Evolutionary conservation across 2,888 invertebrate species (phyloP), one percentile per base, ranked within the genome.

Genomic region (Drosophila neotestacea): DNA sequence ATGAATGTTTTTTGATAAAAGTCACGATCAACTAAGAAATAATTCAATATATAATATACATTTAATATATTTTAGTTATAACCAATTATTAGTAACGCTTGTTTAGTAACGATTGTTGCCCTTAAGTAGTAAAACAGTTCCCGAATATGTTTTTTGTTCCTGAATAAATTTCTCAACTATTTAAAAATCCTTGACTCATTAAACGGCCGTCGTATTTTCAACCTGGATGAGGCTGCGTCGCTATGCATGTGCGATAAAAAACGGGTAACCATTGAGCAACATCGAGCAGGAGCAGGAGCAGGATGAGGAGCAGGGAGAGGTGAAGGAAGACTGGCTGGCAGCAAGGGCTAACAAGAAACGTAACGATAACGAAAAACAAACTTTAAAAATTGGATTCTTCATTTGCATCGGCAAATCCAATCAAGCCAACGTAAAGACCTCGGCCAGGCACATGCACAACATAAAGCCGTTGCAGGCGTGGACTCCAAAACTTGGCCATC

Each of bases 361-460:
- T 77, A 81, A 80, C 81, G 87, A 85, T 90, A 90, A 89, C 89
- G 90, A 87, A 90, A 89, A 89, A 90, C 90, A 90, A 89, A 90
- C 90, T 90, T 90, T 81, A 90, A 90, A 89, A 89, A 89, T 90
- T 89, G 90, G 90, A 89, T 90, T 90, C 89, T 86, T 90, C 90
- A 89, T 90, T 90, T 90, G 90, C 90, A 90, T 88, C 86, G 90
- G 85, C 81, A 89, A 89, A 89, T 89, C 90, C 90, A 90, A 89
- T 89, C 89, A 89, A 90, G 89, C 90, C 90, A 85, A 81, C 89
- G 89, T 74, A 90, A 89, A 82, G 85, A 88, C 81, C 87, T 54
- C 74, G 64, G 60, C 85, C 88, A 86, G 81, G 83, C 81, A 88
- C 80, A 86, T 70, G 81, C 81, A 87, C 87, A 81, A 85, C 89